Evolutionary conservation across 2,797 vertebrate species (phyloP).

Genomic region (Melanotaenia maccullochi): DNA sequence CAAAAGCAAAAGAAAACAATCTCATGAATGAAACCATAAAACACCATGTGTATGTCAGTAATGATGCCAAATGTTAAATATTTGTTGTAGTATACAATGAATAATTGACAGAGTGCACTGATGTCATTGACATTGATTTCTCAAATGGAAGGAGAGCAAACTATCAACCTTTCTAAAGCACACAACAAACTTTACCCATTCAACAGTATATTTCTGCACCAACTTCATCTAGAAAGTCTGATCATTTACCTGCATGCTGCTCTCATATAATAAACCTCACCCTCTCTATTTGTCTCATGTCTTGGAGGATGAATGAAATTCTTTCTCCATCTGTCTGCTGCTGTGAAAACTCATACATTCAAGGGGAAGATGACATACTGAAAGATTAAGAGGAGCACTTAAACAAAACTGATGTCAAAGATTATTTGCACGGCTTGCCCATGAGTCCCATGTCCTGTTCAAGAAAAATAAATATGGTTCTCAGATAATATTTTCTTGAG

Average conservation of each 20-base stretch:
- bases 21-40: neutral
- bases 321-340: slow-evolving; percentile 38
- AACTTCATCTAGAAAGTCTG: slow-evolving; percentile 51
- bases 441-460: neutral
- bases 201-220: slow-evolving; percentile 28
- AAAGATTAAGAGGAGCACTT: slow-evolving; percentile 30
- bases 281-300: slow-evolving; percentile 56
- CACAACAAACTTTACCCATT: slow-evolving; percentile 16
- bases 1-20: too few species aligned
- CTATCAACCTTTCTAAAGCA: slow-evolving; percentile 1
- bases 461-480: slow-evolving; percentile 14
- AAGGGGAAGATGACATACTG: slow-evolving; percentile 13
- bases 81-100: slow-evolving; percentile 1
- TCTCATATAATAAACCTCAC: slow-evolving; percentile 59
- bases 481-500: slow-evolving; percentile 20
- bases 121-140: too few species aligned
- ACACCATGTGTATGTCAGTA: slow-evolving; percentile 9
- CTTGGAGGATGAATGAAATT: slow-evolving; percentile 47
- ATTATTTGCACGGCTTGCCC: slow-evolving; percentile 15
- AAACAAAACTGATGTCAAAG: neutral
- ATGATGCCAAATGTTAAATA: slow-evolving; percentile 4
- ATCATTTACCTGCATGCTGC: slow-evolving; percentile 58
- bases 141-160: neutral
- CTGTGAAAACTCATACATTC: slow-evolving; percentile 62
- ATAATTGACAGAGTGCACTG: too few species aligned